Evolutionary conservation across 2,797 vertebrate species (phyloP).

Genomic region (Centropyge bicolor): DNA sequence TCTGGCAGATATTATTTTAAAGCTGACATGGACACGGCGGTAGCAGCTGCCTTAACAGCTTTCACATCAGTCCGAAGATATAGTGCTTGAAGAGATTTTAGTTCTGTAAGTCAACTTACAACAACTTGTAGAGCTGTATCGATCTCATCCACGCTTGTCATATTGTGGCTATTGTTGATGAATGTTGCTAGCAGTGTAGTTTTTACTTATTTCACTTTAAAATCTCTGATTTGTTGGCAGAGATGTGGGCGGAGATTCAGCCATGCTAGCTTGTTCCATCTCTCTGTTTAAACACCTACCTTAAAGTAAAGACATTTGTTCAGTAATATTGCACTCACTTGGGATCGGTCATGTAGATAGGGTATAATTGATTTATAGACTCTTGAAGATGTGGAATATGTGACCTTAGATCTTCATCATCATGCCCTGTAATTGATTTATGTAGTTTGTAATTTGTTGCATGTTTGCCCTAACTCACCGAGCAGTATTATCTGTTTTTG

Average conservation of each 20-base stretch:
- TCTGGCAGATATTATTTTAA: not conserved
- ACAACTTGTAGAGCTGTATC: not conserved
- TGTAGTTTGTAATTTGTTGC: slow-evolving; percentile 36
- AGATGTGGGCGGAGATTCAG: not conserved
- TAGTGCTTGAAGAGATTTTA: not conserved
- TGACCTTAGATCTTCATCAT: slow-evolving; percentile 38
- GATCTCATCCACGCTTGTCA: not conserved
- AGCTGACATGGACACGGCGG: not conserved
- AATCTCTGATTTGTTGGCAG: not conserved
- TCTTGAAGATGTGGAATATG: slow-evolving; percentile 35
- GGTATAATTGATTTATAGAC: slow-evolving; percentile 48
- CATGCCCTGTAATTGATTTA: slow-evolving; percentile 47
- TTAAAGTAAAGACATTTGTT: slow-evolving; percentile 33
- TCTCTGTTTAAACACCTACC: slow-evolving; percentile 4
- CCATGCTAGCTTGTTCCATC: slow-evolving; percentile 17
- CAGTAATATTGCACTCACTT: slow-evolving; percentile 40
- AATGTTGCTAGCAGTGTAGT: not conserved
- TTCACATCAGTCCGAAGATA: not conserved
- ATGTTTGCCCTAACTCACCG: slow-evolving; percentile 30
- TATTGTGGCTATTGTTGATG: not conserved
- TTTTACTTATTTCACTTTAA: not conserved
- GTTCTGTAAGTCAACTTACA: not conserved
- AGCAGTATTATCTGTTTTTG: slow-evolving; percentile 9
- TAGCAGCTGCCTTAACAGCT: not conserved
- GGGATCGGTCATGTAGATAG: slow-evolving; percentile 22